Percentiles rank a stretch among this genome's conserved stretches.
Conservation (phyloP, 2,888 invertebrate species). For the Melanostoma mellinum region DNA sequence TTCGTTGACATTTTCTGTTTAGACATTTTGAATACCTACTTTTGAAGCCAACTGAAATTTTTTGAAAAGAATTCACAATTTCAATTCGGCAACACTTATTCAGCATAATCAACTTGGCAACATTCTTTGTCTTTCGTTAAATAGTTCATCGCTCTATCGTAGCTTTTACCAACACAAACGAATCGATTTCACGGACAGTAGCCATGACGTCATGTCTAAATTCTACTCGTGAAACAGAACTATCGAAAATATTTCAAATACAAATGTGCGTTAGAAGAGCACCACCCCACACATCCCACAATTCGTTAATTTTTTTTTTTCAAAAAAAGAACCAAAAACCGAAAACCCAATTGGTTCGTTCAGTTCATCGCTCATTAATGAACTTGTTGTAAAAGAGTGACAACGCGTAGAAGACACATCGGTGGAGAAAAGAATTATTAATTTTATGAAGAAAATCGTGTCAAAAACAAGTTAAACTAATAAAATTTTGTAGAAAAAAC, state of each 20-base stretch:
- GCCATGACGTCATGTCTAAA: neutral
- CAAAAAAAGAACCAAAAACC: slow-evolving; percentile 59
- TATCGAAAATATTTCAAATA: slow-evolving; percentile 53
- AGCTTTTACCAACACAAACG: slow-evolving; percentile 1
- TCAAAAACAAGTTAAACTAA: slow-evolving; percentile 10
- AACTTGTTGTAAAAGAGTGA: slow-evolving; percentile 68
- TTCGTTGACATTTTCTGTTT: too few species aligned
- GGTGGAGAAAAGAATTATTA: slow-evolving; percentile 23
- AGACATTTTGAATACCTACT: too few species aligned
- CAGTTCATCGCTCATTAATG: slow-evolving; percentile 53
- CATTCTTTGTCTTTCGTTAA: slow-evolving; percentile 46
- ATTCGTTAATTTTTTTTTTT: slow-evolving; percentile 61
- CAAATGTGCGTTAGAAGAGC: slow-evolving; percentile 58
- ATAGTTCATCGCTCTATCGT: slow-evolving; percentile 41
- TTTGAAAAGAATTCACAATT: too few species aligned
- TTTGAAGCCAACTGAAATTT: too few species aligned
- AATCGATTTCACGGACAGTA: slow-evolving; percentile 16
- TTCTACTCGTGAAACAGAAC: slow-evolving; percentile 30
- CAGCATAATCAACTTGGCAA: too few species aligned
- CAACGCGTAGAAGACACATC: slow-evolving; percentile 59
- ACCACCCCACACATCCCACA: neutral
- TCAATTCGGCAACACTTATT: slow-evolving; percentile 29
- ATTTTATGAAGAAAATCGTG: slow-evolving; percentile 20
- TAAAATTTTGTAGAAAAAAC: slow-evolving; percentile 21
- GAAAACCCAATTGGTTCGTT: slow-evolving; percentile 50